A percentile compares a stretch with the other conserved stretches of the same genome.
Conservation (phyloP, 2,888 invertebrate species). For the Hybos culiciformis region DNA sequence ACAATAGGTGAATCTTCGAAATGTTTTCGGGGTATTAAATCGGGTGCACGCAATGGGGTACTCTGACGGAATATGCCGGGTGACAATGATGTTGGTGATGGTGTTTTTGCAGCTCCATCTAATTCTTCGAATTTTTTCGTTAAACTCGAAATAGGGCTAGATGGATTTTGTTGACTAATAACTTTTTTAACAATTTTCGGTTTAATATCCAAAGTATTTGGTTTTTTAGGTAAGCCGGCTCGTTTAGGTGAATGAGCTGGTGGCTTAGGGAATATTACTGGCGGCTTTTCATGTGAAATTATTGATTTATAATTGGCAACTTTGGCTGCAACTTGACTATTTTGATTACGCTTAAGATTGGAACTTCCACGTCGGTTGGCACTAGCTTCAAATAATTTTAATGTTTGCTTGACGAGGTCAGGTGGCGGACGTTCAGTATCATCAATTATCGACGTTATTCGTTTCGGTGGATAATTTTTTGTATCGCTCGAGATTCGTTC, state of each 20-base stretch:
- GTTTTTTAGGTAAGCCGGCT: constrained; percentile 16
- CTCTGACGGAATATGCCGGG: constrained; percentile 7
- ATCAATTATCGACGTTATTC: constrained; percentile 48
- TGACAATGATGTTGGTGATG: constrained; percentile 3
- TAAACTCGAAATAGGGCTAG: constrained; percentile 12
- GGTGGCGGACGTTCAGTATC: constrained; percentile 74
- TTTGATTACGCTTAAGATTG: constrained; percentile 30
- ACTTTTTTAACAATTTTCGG: constrained; percentile 7
- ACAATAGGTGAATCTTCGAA: constrained; percentile 26
- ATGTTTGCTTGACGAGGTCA: constrained; percentile 75
- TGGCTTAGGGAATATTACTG: constrained; percentile 38
- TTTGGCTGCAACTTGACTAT: constrained; percentile 46
- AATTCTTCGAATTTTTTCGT: constrained; percentile 9
- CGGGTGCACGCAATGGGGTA: constrained; percentile 29
- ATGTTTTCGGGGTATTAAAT: constrained; percentile 35
- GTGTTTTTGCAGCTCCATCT: constrained; percentile 1
- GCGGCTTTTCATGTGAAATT: constrained; percentile 44
- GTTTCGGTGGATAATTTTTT: constrained; percentile 36
- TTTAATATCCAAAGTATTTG: constrained; percentile 17
- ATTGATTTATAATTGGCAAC: constrained; percentile 50
- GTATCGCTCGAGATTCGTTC: constrained; percentile 36
- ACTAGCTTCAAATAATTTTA: constrained; percentile 67
- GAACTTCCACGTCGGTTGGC: constrained; percentile 41
- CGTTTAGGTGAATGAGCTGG: constrained; percentile 25
- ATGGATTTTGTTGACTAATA: constrained; percentile 8